These are phyloP conservation scores for Lates calcarifer DNA, from an alignment of 2,113 vertebrate genomes.

Conservation along the genomic window DNA sequence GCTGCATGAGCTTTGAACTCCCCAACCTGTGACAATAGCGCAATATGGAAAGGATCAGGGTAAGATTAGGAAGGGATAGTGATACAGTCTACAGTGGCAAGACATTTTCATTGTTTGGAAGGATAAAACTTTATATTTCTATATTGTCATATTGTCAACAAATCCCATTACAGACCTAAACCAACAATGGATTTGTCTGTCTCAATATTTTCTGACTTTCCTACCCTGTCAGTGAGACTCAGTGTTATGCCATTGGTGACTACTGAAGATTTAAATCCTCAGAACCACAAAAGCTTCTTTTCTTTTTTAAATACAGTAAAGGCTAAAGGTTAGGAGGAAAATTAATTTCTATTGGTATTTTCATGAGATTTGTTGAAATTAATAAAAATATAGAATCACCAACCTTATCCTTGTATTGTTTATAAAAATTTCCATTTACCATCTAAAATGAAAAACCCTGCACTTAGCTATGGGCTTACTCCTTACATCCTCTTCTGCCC, in stretches of 20 bases:
- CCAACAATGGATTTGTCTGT: background rate
- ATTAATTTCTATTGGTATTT: too few species aligned
- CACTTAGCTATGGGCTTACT: background rate
- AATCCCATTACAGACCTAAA: background rate
- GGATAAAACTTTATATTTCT: background rate
- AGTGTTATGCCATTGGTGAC: too few species aligned
- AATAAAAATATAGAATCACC: background rate
- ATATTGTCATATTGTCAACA: too few species aligned
- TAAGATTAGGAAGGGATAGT: background rate
- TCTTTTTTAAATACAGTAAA: too few species aligned
- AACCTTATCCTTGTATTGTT: background rate
- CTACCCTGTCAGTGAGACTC: background rate
- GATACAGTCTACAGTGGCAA: background rate
- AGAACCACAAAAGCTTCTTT: too few species aligned
- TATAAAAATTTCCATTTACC: too few species aligned
- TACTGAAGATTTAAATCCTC: background rate
- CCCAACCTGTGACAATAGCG: slow-evolving; percentile 87
- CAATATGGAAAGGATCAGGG: background rate
- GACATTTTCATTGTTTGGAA: background rate
- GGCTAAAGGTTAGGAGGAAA: too few species aligned
- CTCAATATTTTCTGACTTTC: background rate
- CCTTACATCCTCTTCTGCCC: background rate
- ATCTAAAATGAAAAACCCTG: background rate
- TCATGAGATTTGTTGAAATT: too few species aligned
- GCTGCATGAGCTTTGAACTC: slow-evolving; percentile 96